A percentile compares a stretch with the other conserved stretches of the same genome.
Conservation (phyloP, 2,797 vertebrate genomes). For the Brachyrhaphis roseni region DNA sequence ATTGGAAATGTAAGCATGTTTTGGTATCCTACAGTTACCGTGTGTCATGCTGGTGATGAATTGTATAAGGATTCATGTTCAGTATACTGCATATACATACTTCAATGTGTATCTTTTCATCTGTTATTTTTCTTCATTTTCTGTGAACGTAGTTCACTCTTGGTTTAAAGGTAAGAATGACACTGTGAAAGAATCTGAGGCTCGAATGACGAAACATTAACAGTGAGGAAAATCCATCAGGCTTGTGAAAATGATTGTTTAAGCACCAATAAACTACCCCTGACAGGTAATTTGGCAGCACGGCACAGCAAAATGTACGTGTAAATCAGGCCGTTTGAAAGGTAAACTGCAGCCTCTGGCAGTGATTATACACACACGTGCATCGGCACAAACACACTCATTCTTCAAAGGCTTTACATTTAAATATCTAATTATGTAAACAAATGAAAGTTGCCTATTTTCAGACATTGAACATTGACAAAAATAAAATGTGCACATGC, state of each 20-base stretch:
- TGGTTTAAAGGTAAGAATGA: conserved; percentile 4
- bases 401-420: conserved; percentile 1
- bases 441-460: neutral
- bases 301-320: conserved; percentile 42
- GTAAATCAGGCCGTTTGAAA: conserved; percentile 61
- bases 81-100: neutral
- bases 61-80: neutral
- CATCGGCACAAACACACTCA: neutral
- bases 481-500: conserved; percentile 2
- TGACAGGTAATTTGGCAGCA: conserved; percentile 65
- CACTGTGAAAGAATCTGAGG: conserved; percentile 16
- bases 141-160: neutral
- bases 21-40: neutral
- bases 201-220: conserved; percentile 50
- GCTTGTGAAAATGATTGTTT: conserved; percentile 68
- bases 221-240: conserved; percentile 42
- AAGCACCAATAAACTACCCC: conserved; percentile 65
- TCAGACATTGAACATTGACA: neutral
- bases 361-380: conserved; percentile 18
- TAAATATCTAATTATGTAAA: conserved; percentile 3
- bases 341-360: conserved; percentile 22
- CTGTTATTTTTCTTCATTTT: neutral
- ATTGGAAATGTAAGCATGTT: neutral
- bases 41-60: neutral
- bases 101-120: conserved; percentile 11